A percentile compares a stretch with the other conserved stretches of the same genome.
Evolutionary conservation across 2,888 invertebrate species (phyloP).

Genomic region (Hydrotaea diabolus): DNA sequence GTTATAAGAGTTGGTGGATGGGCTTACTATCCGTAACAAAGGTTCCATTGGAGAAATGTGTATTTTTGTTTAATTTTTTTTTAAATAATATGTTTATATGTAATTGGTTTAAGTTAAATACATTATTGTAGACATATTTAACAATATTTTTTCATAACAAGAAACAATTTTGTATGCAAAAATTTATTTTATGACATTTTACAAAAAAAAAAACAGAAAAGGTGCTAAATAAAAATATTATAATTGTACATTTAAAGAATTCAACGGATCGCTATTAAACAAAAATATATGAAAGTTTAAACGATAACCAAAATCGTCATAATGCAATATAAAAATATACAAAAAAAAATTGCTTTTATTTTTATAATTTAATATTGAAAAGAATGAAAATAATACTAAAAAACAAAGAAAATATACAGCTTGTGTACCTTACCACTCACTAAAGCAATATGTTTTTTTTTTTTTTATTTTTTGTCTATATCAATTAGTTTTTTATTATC

Average conservation of each 20-base stretch:
- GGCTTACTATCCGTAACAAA: no score
- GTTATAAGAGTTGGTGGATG: no score
- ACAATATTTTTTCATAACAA: not conserved
- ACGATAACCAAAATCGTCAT: not conserved
- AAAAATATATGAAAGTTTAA: not conserved
- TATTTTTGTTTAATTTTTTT: no score
- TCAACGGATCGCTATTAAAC: not conserved
- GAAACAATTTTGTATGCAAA: slow-evolving; percentile 2
- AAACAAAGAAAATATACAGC: slow-evolving; percentile 20
- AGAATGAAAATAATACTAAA: not conserved
- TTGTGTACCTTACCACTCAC: slow-evolving; percentile 39
- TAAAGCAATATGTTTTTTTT: slow-evolving; percentile 21
- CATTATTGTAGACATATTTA: not conserved
- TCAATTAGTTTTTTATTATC: slow-evolving; percentile 7
- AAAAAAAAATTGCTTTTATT: not conserved
- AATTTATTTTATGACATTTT: slow-evolving; percentile 14
- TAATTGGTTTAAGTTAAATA: not conserved
- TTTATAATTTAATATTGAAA: not conserved
- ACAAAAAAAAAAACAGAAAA: not conserved
- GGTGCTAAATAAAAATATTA: slow-evolving; percentile 11
- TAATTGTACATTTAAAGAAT: not conserved
- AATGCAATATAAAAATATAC: not conserved
- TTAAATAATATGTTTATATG: no score
- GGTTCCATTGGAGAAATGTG: no score
- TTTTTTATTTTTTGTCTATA: no score